Evolutionary conservation across 2,797 vertebrate species (phyloP).

Genomic region (Xiphophorus birchmanni): DNA sequence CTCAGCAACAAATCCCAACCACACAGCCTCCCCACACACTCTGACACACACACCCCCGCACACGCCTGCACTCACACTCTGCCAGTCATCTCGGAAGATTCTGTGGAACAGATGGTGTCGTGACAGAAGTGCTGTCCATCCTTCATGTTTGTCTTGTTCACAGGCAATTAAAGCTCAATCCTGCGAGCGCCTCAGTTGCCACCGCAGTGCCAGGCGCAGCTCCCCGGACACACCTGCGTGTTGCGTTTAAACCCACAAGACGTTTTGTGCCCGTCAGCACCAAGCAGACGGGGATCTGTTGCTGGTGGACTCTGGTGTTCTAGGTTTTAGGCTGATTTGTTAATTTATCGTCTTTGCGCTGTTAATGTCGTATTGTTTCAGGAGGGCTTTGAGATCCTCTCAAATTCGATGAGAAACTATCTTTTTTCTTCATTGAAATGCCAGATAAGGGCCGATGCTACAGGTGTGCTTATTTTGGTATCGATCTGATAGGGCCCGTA

Average conservation of each 20-base stretch:
- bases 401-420: neutral
- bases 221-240: slow-evolving; percentile 45
- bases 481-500: no score
- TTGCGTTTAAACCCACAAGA: slow-evolving; percentile 13
- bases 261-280: neutral
- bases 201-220: slow-evolving; percentile 40
- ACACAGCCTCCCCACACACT: slow-evolving; percentile 27
- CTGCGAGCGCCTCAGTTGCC: slow-evolving; percentile 51
- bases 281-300: neutral
- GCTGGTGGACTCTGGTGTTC: neutral
- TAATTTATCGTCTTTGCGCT: neutral
- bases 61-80: slow-evolving; percentile 16
- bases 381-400: neutral
- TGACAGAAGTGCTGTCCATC: slow-evolving; percentile 70
- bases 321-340: neutral
- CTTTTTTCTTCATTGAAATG: neutral
- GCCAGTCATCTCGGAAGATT: slow-evolving; percentile 51
- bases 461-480: no score
- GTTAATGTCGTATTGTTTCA: no score
- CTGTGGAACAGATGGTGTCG: slow-evolving; percentile 79
- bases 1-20: slow-evolving; percentile 33
- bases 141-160: slow-evolving; percentile 81
- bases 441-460: neutral
- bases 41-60: slow-evolving; percentile 31
- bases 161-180: slow-evolving; percentile 70